These are phyloP conservation scores for Altica lythri DNA, from an alignment of 2,888 invertebrate species.

Conservation along the genomic window DNA sequence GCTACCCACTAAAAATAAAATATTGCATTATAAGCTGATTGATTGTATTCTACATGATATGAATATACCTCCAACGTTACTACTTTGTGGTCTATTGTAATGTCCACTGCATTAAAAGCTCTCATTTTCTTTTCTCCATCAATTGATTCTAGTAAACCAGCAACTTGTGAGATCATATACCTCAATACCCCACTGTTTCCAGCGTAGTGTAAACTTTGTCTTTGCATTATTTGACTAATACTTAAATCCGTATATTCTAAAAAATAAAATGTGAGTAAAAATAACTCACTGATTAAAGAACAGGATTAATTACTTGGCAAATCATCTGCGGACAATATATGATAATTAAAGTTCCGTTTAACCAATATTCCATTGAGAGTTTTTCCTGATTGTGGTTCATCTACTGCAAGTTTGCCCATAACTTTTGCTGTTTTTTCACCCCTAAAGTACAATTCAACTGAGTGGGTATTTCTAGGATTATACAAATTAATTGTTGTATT, in stretches of 20 bases:
- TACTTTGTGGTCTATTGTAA: conserved; percentile 79
- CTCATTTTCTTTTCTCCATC: conserved; percentile 74
- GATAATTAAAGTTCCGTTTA: conserved; percentile 97
- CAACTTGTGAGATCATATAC: conserved; percentile 78
- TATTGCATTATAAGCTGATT: not conserved
- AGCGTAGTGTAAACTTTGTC: conserved; percentile 87
- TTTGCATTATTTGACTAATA: conserved; percentile 90
- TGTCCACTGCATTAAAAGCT: conserved; percentile 82
- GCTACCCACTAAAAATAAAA: conserved; percentile 77
- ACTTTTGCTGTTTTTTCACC: conserved; percentile 99
- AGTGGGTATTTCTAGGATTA: conserved; percentile 92
- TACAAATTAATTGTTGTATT: conserved; percentile 84
- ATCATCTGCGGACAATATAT: conserved; percentile 89
- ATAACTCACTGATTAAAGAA: not conserved
- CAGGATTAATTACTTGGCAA: conserved; percentile 71
- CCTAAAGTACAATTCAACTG: conserved; percentile 89
- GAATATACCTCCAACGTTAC: conserved; percentile 73
- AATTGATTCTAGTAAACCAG: conserved; percentile 70
- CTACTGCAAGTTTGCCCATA: conserved; percentile 89
- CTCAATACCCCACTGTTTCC: conserved; percentile 74
- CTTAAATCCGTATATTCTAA: conserved; percentile 94
- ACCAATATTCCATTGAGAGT: conserved; percentile 91
- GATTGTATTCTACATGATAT: not conserved
- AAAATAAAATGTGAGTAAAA: conserved; percentile 38
- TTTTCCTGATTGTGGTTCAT: conserved; percentile 77